Evolutionary conservation across 2,797 vertebrate species (phyloP).

Genomic region (Paratrypauchen microcephalus): DNA sequence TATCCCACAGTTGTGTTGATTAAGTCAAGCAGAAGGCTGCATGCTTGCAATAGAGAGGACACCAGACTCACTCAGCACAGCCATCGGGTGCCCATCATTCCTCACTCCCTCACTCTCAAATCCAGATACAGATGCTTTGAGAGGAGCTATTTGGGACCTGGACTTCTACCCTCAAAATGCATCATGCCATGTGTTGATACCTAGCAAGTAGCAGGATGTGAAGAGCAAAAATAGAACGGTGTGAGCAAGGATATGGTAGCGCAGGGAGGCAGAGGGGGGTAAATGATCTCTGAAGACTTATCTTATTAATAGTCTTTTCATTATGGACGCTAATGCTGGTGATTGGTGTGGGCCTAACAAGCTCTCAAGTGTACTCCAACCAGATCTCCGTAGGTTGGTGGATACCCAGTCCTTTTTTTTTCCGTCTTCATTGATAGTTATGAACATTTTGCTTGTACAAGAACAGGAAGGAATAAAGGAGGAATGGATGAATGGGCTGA

Average conservation of each 20-base stretch:
- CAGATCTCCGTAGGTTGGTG: conserved; percentile 45
- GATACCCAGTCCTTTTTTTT: conserved; percentile 45
- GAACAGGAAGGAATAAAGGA: conserved; percentile 44
- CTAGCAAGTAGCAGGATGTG: conserved; percentile 51
- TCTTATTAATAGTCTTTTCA: conserved; percentile 75
- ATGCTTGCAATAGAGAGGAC: conserved; percentile 53
- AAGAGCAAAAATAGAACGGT: background rate
- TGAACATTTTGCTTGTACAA: conserved; percentile 58
- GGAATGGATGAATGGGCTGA: conserved; percentile 55
- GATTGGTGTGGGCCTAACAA: conserved; percentile 69
- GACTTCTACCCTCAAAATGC: conserved; percentile 30
- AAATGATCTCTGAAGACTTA: conserved; percentile 75
- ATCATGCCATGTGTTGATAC: conserved; percentile 63
- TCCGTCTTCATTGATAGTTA: conserved; percentile 24
- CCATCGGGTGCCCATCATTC: conserved; percentile 66
- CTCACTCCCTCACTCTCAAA: conserved; percentile 47
- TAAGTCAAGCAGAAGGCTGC: conserved; percentile 75
- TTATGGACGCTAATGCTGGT: conserved; percentile 68
- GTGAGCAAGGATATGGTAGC: conserved; percentile 36
- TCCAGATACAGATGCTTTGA: conserved; percentile 55
- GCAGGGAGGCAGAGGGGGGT: conserved; percentile 58
- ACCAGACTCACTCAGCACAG: conserved; percentile 52
- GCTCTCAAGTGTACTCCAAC: conserved; percentile 52
- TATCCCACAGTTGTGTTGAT: conserved; percentile 69
- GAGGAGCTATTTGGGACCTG: conserved; percentile 54